Evolutionary conservation across 2,113 vertebrate species (phyloP).

Genomic region (Gymnocephalus cernua): DNA sequence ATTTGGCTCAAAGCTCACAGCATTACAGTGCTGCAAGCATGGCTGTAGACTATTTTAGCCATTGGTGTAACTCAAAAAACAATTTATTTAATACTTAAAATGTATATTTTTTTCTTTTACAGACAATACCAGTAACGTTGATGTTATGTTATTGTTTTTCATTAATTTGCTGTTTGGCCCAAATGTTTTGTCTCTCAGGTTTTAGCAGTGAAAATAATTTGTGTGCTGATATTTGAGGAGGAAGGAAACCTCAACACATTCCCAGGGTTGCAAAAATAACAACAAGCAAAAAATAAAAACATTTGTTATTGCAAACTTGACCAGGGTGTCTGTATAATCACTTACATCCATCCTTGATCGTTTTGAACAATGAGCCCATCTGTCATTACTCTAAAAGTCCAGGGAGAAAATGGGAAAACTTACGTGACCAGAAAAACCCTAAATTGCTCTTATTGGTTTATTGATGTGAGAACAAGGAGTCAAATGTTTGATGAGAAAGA

Average conservation of each 20-base stretch:
- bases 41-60: background rate
- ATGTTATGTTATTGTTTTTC: background rate
- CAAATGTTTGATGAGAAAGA: constrained; percentile 11
- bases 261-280: background rate
- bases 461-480: constrained; percentile 30
- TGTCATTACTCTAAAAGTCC: background rate
- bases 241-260: too few relatives aligned
- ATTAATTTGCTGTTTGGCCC: background rate
- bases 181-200: background rate
- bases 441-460: constrained; percentile 40
- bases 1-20: too few relatives aligned
- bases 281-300: background rate
- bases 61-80: background rate
- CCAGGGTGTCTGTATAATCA: background rate
- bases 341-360: background rate
- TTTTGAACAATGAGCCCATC: background rate
- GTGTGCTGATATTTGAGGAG: background rate
- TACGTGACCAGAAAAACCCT: background rate
- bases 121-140: background rate
- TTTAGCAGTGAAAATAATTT: background rate
- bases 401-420: background rate
- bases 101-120: background rate
- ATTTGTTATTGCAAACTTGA: background rate
- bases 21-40: background rate
- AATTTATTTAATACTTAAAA: background rate